Conservation (phyloP, 2,888 invertebrate species). For the Chrysolina americana region DNA sequence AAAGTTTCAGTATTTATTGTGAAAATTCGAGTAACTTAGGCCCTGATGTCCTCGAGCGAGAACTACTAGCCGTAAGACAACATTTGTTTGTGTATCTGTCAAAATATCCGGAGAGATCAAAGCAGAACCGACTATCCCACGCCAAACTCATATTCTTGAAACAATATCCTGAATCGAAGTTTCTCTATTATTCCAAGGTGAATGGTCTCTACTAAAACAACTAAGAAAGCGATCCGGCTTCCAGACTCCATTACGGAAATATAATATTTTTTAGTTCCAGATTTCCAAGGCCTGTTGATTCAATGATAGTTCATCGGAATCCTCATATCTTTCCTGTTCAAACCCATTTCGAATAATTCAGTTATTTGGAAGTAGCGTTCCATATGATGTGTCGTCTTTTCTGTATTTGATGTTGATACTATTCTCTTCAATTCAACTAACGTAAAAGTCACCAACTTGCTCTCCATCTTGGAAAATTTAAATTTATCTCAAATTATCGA, state of each 20-base stretch:
- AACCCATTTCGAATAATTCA: too few relatives aligned
- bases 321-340: neutral
- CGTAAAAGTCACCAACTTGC: too few relatives aligned
- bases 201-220: slow-evolving; percentile 1
- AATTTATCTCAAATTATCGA: too few relatives aligned
- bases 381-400: too few relatives aligned
- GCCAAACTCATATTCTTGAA: slow-evolving; percentile 12
- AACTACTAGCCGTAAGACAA: neutral
- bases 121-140: neutral
- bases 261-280: neutral
- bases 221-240: slow-evolving; percentile 8
- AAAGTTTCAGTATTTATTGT: too few relatives aligned
- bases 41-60: too few relatives aligned
- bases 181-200: slow-evolving; percentile 3
- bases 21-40: too few relatives aligned
- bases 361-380: too few relatives aligned
- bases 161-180: slow-evolving; percentile 1
- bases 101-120: slow-evolving; percentile 8
- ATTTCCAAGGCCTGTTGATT: neutral
- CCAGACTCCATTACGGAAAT: neutral
- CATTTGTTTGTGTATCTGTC: neutral
- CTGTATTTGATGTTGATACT: too few relatives aligned
- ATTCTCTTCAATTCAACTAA: too few relatives aligned
- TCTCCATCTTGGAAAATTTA: too few relatives aligned
- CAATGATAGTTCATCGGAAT: neutral